Evolutionary conservation across 1,140 invertebrate genomes (phyloP).

Genomic region (Druon quercuslanigerum): DNA sequence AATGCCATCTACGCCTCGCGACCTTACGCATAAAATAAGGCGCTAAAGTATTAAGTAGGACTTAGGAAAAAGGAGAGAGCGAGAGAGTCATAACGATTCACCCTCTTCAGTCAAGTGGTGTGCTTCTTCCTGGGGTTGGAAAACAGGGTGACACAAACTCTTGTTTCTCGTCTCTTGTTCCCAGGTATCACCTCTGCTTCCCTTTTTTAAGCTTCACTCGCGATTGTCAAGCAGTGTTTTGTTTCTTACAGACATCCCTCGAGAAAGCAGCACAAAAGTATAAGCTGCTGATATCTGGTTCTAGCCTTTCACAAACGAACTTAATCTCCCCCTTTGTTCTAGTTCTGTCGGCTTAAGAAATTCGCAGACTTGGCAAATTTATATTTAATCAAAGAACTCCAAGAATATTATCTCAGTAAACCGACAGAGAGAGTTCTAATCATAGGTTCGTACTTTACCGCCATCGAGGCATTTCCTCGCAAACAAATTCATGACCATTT

Average conservation of each 20-base stretch:
- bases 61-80: conserved; percentile 48
- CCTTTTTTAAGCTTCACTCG: conserved; percentile 37
- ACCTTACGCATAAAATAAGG: conserved; percentile 50
- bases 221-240: conserved; percentile 35
- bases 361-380: no score
- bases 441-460: no score
- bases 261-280: background rate
- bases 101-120: conserved; percentile 53
- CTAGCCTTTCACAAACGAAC: background rate
- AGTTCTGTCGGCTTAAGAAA: no score
- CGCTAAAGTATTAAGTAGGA: conserved; percentile 64
- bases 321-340: background rate
- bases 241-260: conserved; percentile 11
- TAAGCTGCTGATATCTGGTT: conserved; percentile 14
- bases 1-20: conserved; percentile 55
- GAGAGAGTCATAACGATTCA: conserved; percentile 63
- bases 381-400: no score
- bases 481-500: no score
- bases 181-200: conserved; percentile 36
- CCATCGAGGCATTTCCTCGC: no score
- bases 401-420: no score
- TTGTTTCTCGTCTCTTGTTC: conserved; percentile 39
- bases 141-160: conserved; percentile 34
- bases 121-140: conserved; percentile 17
- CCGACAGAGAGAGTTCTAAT: no score